Percentiles rank a stretch among this genome's conserved stretches.
Evolutionary conservation across 2,797 vertebrate genomes (phyloP).

Genomic region (Arctocebus calabarensis): DNA sequence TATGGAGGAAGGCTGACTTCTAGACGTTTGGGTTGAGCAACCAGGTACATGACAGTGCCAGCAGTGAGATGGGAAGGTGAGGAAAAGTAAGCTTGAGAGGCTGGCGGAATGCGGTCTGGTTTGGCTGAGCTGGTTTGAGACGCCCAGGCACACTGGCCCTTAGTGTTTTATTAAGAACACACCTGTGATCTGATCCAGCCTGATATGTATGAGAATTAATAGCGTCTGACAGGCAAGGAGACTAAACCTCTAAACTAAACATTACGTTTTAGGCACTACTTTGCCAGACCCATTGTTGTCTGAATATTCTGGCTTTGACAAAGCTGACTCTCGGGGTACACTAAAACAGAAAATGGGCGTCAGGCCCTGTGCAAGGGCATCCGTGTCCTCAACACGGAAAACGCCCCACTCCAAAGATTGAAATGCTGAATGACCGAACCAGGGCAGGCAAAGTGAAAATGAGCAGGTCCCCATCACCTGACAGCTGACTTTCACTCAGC

Average conservation of each 20-base stretch:
- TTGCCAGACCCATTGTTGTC: background rate
- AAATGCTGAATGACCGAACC: background rate
- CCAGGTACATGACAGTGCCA: rapidly evolving
- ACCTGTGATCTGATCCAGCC: too few relatives aligned
- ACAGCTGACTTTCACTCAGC: background rate
- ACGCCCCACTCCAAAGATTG: background rate
- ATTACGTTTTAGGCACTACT: background rate
- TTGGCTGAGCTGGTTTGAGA: background rate
- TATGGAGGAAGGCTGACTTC: background rate
- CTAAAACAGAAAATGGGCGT: background rate
- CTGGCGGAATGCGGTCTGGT: background rate
- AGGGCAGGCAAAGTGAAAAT: background rate
- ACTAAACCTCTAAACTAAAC: background rate
- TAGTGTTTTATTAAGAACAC: background rate
- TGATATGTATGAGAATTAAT: background rate
- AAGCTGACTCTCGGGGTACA: background rate
- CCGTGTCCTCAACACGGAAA: background rate
- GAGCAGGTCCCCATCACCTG: background rate
- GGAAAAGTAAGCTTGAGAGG: background rate
- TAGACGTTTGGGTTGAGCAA: background rate
- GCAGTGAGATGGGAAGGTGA: background rate
- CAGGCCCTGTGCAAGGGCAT: background rate
- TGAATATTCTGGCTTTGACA: background rate
- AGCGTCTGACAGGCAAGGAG: background rate
- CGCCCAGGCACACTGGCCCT: background rate